Evolutionary conservation across 2,797 vertebrate species (phyloP).

Genomic region (Sebastes hopkinsi): DNA sequence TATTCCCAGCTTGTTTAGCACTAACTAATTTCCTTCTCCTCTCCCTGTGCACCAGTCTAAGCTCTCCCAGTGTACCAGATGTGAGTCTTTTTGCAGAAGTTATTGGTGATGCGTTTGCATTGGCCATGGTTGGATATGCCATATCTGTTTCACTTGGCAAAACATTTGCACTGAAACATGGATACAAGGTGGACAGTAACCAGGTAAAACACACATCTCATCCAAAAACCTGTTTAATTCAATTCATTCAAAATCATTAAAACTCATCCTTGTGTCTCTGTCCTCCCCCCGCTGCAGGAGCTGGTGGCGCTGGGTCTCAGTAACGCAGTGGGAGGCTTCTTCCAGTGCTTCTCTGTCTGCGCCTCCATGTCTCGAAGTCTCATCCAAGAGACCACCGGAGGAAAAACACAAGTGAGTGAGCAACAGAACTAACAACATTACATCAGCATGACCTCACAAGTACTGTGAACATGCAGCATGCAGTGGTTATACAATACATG

Average conservation of each 20-base stretch:
- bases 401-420: conserved; percentile 91
- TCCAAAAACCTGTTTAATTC: background rate
- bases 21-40: background rate
- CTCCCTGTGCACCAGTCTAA: conserved; percentile 80
- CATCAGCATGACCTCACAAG: background rate
- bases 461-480: background rate
- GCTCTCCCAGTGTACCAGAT: conserved; percentile 82
- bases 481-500: background rate
- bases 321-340: conserved; percentile 90
- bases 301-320: conserved; percentile 93
- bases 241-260: no score
- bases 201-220: conserved; percentile 79
- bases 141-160: conserved; percentile 96
- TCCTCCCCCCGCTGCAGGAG: conserved; percentile 82
- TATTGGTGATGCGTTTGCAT: conserved; percentile 90
- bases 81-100: conserved; percentile 83
- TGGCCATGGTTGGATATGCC: conserved; percentile 95
- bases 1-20: background rate
- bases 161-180: conserved; percentile 96
- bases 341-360: conserved; percentile 93
- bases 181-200: conserved; percentile 97
- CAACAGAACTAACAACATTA: background rate
- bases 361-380: conserved; percentile 97
- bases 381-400: conserved; percentile 93
- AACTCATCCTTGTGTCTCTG: background rate